A percentile compares a stretch with the other conserved stretches of the same genome.
These are phyloP conservation scores for Ascaphus truei DNA, from an alignment of 2,113 vertebrate species.

Conservation along the genomic window DNA sequence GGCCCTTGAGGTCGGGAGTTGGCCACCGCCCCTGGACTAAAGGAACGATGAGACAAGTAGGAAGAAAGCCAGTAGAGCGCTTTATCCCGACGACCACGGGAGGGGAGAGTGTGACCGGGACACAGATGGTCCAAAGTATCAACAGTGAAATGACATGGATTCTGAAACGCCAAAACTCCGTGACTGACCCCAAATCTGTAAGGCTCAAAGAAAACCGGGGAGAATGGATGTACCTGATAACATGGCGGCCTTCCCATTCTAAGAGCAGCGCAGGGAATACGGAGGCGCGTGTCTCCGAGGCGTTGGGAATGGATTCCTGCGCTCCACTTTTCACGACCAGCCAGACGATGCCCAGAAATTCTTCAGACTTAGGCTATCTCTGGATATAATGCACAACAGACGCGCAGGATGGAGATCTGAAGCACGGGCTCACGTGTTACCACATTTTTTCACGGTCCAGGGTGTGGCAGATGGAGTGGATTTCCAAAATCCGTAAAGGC, in stretches of 20 bases:
- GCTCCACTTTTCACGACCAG: neutral
- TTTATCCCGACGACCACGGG: too few species aligned
- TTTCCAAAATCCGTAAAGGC: conserved; percentile 20
- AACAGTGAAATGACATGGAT: too few species aligned
- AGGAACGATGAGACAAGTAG: too few species aligned
- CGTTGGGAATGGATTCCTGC: neutral
- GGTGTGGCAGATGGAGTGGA: conserved; percentile 18
- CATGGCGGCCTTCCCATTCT: neutral
- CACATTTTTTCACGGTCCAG: conserved; percentile 14
- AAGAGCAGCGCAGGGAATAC: too few species aligned
- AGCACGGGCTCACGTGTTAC: neutral
- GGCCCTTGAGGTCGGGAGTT: too few species aligned
- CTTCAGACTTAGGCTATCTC: conserved; percentile 6
- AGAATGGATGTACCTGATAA: neutral
- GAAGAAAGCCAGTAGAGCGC: too few species aligned
- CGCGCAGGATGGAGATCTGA: conserved; percentile 18
- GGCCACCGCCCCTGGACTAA: too few species aligned
- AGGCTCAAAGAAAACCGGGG: too few species aligned
- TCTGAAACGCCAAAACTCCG: too few species aligned
- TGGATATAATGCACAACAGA: conserved; percentile 31
- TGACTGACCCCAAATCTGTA: too few species aligned
- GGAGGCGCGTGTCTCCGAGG: neutral
- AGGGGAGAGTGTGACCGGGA: too few species aligned
- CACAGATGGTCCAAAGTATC: too few species aligned
- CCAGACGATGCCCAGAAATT: conserved; percentile 18